Base-by-base conservation (phyloP, 2,888 invertebrate genomes). In the Euspilapteryx auroguttella region DNA sequence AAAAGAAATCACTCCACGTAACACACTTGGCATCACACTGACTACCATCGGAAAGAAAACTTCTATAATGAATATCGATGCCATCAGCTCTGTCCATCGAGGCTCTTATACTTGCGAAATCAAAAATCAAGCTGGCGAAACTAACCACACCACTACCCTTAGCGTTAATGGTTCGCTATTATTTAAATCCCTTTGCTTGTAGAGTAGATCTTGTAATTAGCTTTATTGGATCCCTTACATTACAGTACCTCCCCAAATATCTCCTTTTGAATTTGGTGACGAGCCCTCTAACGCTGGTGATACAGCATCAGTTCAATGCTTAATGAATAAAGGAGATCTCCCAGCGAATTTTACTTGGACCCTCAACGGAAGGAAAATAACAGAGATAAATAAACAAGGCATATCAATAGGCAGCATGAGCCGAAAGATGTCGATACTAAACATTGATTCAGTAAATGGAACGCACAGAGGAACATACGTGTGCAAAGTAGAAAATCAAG, bases 341-440 rank as follows among this genome's bases (percentile, higher is more conserved):
- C 92, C 92, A 2, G 80, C 92, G 38, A 82, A 82, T 37, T 81
- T 89, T 37, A 79, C 79, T 30, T 89, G 89, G 89, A 81, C 80
- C 30, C 62, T 79, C 36, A 79, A 81, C 32, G 79, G 79, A 42
- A 63, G 50, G 33, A 61, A 55, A 39, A 79, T 83, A 38, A 53
- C 79, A 29, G 59, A 68, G 46, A 71, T 63, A 41, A 82, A 81
- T 38, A 49, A 45, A 31, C 55, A 80, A 42, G 82, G 82, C 41
- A 80, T 84, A 32, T 66, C 78, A 23, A 78, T 83, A 33, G 81
- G 80, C 38, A 81, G 79, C 56, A 81, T 80, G 52, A 82, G 79
- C 39, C 77, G 79, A 37, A 81, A 82, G 41, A 80, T 83, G 54
- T 81, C 82, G 34, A 80, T 84, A 44, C 64, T 87, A 26, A 84